phyloP scores from a whole-genome alignment of 2,888 invertebrate genomes.

The Pammene aurita region DNA sequence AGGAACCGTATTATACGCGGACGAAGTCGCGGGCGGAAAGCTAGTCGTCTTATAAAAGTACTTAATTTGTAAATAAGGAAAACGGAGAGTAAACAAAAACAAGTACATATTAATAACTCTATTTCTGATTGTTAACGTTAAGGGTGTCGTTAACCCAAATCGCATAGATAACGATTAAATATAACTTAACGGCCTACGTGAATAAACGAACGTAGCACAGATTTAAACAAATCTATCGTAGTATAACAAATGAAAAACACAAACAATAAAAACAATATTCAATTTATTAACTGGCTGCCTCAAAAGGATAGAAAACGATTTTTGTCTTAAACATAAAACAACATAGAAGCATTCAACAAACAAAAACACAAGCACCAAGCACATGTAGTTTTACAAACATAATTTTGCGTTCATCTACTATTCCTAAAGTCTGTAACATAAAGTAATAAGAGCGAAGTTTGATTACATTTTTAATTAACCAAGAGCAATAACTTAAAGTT shows the following conservation, averaged over 20 bases:
- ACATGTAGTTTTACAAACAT: conserved; percentile 44
- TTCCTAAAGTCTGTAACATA: not conserved
- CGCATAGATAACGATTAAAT: conserved; percentile 47
- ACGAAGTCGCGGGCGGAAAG: too few species aligned
- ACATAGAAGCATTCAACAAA: conserved; percentile 21
- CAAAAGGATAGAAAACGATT: not conserved
- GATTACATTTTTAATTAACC: conserved; percentile 9
- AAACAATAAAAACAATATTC: not conserved
- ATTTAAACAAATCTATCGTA: conserved; percentile 21
- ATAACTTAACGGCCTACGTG: conserved; percentile 59
- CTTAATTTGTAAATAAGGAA: conserved; percentile 49
- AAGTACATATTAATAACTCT: conserved; percentile 45
- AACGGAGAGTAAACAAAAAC: conserved; percentile 47
- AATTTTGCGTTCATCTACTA: not conserved
- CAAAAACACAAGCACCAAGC: conserved; percentile 47
- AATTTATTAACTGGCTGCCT: not conserved
- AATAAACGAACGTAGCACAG: conserved; percentile 50
- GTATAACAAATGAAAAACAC: not conserved
- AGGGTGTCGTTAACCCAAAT: conserved; percentile 62
- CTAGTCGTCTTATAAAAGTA: not conserved
- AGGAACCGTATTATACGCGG: too few species aligned
- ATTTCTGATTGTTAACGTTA: conserved; percentile 44
- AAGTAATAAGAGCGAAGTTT: not conserved
- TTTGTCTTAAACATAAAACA: conserved; percentile 4
- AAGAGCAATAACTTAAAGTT: conserved; percentile 29